Base-by-base conservation (phyloP, 2,888 invertebrate species). In the Horisme vitalbata region DNA sequence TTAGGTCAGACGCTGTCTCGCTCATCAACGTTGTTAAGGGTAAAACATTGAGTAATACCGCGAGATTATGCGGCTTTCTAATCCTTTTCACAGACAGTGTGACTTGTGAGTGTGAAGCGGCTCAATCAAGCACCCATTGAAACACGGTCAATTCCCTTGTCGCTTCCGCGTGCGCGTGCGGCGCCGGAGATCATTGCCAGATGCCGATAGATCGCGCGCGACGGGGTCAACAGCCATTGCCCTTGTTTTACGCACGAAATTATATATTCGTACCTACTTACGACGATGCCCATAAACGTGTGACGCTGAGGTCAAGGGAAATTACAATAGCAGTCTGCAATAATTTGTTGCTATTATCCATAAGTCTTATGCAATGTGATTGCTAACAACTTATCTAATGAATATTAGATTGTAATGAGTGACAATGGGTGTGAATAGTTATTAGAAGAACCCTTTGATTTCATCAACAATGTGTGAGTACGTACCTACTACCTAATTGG, bases 211-310 rank as follows among this genome's bases (percentile, higher is more conserved):
- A 85, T 79, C 75, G 78, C 80, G 75, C 75, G 75, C 81, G 76
- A 76, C 84, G 86, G 86, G 87, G 87, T 87, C 87, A 87, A 87
- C 83, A 88, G 84, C 86, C 86, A 86, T 70, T 85, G 86, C 81
- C 83, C 85, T 84, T 86, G 85, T 87, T 86, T 86, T 79, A 82
- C 81, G 79, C 79, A 83, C 79, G 74, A 73, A 81, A 81, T 79
- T 77, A 80, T 79, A 74, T 70, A 72, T 61, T 68, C 67, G 55
- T 71, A 58, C 68, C 66, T 74, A 18, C 6, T 18, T 2, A n/a
- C n/a, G n/a, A 67, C 65, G 59, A 63, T 59, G 63, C 59, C 67
- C 64, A 68, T 66, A 63, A 63, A 62, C 63, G 60, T 55, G 59
- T 62, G 18, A 18, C 50, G 45, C 68, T 56, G 68, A 71, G 79